Base-by-base conservation (phyloP, 1,140 invertebrate species). In the Brachionus paranguensis region DNA sequence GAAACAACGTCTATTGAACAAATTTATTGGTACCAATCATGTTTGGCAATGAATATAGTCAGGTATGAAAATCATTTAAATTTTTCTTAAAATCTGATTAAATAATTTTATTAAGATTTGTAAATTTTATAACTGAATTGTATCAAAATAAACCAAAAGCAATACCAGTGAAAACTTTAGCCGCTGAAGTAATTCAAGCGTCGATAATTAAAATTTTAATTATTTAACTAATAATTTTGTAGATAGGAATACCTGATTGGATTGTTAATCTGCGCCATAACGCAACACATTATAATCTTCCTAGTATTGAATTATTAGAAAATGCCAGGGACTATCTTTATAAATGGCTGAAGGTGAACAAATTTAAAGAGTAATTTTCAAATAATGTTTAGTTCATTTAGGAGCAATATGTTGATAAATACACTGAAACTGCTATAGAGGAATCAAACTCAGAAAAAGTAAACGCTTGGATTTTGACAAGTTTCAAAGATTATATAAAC, bases 241-340 rank as follows among this genome's bases (percentile, higher is more conserved):
- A 81, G 78, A 81, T 81, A 37, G 78, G 78, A 29, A 43, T 81
- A 29, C 78, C 78, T 10, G 53, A 81, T 29, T 81, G 78, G 78
- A 81, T 81, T 64, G 78, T 81, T 14, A 81, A 81, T 45, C 20
- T 81, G 41, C 53, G 78, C 17, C 78, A 81, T 37, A 81, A 81
- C 43, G 78, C 78, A 17, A 81, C 78, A 10, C 78, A 81, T 37
- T 64, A 24, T 68, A 64, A 27, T 20, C 20, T 81, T 5, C 78
- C 78, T 43, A 81, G 78, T 37, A 68, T 81, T 41, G 78, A 81
- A 47, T 14, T 81, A 12, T 47, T 81, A 41, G 78, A 81, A 45
- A 68, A 45, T 68, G 78, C 78, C 11, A 60, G 53, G 6, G 78
- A 81, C n/a, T 81, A 64, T 68, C 78, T 81, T 81, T 81, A 45